Percentiles rank a stretch among this genome's conserved stretches.
Evolutionary conservation across 2,113 vertebrate species (phyloP).

Genomic region (Poecilia latipinna): DNA sequence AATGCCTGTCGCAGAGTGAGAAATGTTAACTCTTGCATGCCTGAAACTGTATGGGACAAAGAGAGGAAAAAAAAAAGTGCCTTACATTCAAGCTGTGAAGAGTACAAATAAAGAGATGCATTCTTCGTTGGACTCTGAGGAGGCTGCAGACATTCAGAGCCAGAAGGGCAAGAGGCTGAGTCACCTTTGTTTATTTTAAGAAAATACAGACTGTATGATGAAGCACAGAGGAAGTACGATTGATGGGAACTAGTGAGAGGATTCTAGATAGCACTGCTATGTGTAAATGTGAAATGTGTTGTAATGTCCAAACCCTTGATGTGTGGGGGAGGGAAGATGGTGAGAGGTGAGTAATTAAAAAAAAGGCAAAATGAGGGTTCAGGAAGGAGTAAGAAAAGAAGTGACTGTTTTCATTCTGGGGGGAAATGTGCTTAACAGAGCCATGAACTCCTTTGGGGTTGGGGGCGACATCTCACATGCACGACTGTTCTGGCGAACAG

Average conservation of each 20-base stretch:
- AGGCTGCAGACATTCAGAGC: slow-evolving; percentile 16
- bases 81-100: slow-evolving; percentile 26
- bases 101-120: slow-evolving; percentile 7
- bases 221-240: slow-evolving; percentile 13
- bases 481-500: slow-evolving; percentile 1
- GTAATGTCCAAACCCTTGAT: slow-evolving; percentile 29
- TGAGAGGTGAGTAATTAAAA: slow-evolving; percentile 57
- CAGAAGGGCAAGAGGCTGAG: slow-evolving; percentile 52
- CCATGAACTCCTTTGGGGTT: slow-evolving; percentile 16
- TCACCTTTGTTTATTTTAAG: slow-evolving; percentile 42
- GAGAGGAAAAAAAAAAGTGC: slow-evolving; percentile 25
- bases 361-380: slow-evolving; percentile 19
- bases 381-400: neutral
- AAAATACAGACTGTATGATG: slow-evolving; percentile 31
- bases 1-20: slow-evolving; percentile 65
- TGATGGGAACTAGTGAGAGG: neutral
- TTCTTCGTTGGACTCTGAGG: slow-evolving; percentile 19
- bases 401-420: slow-evolving; percentile 6
- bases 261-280: slow-evolving; percentile 45
- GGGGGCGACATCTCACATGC: slow-evolving; percentile 15
- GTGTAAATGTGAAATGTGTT: slow-evolving; percentile 55
- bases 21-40: slow-evolving; percentile 74
- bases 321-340: slow-evolving; percentile 57
- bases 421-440: neutral
- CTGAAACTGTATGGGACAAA: slow-evolving; percentile 63